These are phyloP conservation scores for Lysandra coridon DNA, from an alignment of 2,888 invertebrate species.

Conservation along the genomic window DNA sequence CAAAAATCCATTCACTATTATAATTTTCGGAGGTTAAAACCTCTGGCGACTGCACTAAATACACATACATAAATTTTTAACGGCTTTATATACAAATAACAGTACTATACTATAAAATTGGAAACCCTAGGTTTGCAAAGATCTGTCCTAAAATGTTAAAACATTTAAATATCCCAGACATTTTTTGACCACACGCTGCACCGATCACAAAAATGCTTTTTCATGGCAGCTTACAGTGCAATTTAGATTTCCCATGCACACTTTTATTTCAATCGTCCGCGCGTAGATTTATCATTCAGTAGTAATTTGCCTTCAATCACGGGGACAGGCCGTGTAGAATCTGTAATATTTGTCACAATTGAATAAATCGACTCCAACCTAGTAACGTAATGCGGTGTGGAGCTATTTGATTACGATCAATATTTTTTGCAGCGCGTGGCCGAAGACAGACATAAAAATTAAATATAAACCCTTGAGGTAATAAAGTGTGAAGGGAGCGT, in stretches of 20 bases:
- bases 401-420: conserved; percentile 39
- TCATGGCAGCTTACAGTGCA: not conserved
- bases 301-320: conserved; percentile 45
- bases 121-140: too few relatives aligned
- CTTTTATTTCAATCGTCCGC: conserved; percentile 8
- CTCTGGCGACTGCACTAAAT: too few relatives aligned
- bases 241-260: conserved; percentile 8
- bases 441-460: conserved; percentile 35
- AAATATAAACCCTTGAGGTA: conserved; percentile 36
- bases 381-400: conserved; percentile 39
- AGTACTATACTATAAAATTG: too few relatives aligned
- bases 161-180: not conserved
- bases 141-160: not conserved
- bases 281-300: conserved; percentile 20
- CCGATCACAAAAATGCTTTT: not conserved
- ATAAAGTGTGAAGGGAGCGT: conserved; percentile 40
- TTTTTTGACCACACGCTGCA: not conserved
- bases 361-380: conserved; percentile 35
- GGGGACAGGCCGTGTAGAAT: conserved; percentile 35
- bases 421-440: conserved; percentile 34
- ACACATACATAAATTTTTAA: too few relatives aligned
- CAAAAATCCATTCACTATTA: too few relatives aligned
- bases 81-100: too few relatives aligned
- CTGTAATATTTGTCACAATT: conserved; percentile 31
- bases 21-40: too few relatives aligned